Base-by-base conservation (phyloP, 2,113 vertebrate species). In the Talpa occidentalis region DNA sequence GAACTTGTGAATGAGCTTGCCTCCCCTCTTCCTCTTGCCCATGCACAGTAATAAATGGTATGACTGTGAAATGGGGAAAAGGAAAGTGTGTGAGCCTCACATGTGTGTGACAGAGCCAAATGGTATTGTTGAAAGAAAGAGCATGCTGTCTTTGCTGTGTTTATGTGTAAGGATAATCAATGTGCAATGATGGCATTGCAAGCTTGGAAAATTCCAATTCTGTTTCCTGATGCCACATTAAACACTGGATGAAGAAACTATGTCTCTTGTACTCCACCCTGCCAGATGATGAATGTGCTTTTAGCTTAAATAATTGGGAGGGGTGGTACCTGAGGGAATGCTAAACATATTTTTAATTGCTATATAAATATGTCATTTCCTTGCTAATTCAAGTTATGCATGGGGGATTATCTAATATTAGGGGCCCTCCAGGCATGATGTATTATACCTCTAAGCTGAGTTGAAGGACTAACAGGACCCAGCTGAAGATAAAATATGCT, bases 301-400 rank as follows among this genome's bases (percentile, higher is more conserved):
- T 95, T 82, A 93, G 89, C 93, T 96, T 95, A 97, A 98, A 96
- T 96, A 97, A 96, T 83, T 94, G 91, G 94, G 81, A 97, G 95
- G 91, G 84, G 95, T 88, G 74, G 44, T 81, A 96, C 97, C 95
- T 97, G 44, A 67, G 92, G 92, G 94, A 97, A 96, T 86, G 88
- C 94, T 98, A 94, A 97, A 89, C 93, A 74, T 97, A 85, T 93
- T 98, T 98, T 98, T 98, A 98, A 98, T 98, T 98, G 96, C 97
- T 88, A 85, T 96, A 97, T 97, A 97, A 97, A 98, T 97, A 96
- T 82, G 92, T 92, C 77, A 40, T 94, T 97, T 97, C 95, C 91
- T 96, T 97, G 95, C 94, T 97, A 97, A 98, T 97, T 97, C 84
- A 74, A 95, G 83, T 97, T 97, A 69, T 96, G 89, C 95, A 67